A percentile compares a stretch with the other conserved stretches of the same genome.
Conservation (phyloP, 2,113 vertebrate species). For the Brachyhypopomus occidentalis region DNA sequence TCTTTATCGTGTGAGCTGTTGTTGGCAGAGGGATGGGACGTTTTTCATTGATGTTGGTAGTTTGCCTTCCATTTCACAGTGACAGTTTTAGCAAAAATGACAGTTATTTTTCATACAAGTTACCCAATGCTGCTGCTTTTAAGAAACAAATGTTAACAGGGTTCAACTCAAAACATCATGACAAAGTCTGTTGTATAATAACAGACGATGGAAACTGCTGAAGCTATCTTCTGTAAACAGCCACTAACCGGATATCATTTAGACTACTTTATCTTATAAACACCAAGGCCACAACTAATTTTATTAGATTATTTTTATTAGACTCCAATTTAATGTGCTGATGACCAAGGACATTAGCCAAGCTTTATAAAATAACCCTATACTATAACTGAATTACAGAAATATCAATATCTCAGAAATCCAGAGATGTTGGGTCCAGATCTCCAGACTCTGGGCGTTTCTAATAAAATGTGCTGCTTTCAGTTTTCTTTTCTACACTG, state of each 20-base stretch:
- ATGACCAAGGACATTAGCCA: neutral
- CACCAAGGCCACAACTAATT: neutral
- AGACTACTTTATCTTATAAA: neutral
- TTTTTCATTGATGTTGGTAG: no score
- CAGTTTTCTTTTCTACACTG: neutral
- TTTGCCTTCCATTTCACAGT: no score
- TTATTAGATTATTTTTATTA: constrained; percentile 4
- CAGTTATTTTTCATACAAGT: no score
- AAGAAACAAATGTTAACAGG: neutral
- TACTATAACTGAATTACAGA: neutral
- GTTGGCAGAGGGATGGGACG: no score
- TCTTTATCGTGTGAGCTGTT: no score
- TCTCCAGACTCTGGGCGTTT: neutral
- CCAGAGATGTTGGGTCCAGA: neutral
- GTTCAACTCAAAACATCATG: neutral
- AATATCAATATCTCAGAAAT: neutral
- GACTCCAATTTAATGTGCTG: constrained; percentile 18
- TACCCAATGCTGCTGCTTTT: no score
- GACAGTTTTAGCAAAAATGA: no score
- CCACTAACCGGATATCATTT: neutral
- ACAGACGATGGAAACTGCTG: neutral
- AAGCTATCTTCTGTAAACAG: no score
- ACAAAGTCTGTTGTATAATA: neutral
- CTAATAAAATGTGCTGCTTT: neutral
- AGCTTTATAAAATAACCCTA: neutral